Evolutionary conservation across 2,113 vertebrate species (phyloP).

Genomic region (Lophochroa leadbeateri): DNA sequence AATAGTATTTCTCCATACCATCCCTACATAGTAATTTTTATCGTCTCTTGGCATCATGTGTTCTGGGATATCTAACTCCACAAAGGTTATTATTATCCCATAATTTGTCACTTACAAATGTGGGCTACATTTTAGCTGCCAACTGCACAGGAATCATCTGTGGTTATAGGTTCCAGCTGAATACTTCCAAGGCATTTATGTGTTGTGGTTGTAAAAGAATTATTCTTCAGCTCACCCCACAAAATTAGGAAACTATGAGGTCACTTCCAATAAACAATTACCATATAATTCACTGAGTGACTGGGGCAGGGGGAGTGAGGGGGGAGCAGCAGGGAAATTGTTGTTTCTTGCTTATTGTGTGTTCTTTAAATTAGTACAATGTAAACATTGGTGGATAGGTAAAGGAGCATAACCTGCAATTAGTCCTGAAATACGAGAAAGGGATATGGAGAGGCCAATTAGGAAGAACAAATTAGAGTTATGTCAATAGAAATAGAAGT

Average conservation of each 20-base stretch:
- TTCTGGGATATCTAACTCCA: not conserved
- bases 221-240: not conserved
- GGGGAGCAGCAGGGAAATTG: not conserved
- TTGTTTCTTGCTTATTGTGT: not conserved
- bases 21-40: not conserved
- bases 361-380: not conserved
- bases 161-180: not conserved
- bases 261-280: not conserved
- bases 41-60: not conserved
- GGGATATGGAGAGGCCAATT: not conserved
- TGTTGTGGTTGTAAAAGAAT: not conserved
- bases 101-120: not conserved
- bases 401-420: not conserved
- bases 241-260: conserved; percentile 3
- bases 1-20: not conserved
- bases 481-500: not conserved
- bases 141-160: not conserved
- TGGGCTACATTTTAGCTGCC: not conserved
- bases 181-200: not conserved
- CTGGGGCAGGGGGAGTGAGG: fast-evolving
- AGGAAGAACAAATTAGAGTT: not conserved
- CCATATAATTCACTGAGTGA: not conserved
- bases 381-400: not conserved
- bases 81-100: not conserved
- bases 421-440: not conserved